Conservation (phyloP, 1,140 invertebrate genomes). For the Hyphantria cunea region DNA sequence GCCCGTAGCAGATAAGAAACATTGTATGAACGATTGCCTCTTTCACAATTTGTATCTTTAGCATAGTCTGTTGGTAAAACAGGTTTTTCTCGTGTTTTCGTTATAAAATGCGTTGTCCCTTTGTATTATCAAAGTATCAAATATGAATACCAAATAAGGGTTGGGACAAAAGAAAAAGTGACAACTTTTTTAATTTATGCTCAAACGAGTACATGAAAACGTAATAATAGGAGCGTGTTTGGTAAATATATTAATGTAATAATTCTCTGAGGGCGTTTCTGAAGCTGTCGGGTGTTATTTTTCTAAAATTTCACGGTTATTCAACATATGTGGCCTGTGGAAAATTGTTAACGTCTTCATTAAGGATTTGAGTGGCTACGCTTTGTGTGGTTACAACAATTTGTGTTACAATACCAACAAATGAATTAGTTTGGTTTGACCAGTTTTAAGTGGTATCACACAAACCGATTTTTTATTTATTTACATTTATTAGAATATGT, state of each 20-base stretch:
- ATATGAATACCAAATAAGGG: conserved; percentile 82
- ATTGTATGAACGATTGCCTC: conserved; percentile 74
- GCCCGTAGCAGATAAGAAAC: conserved; percentile 55
- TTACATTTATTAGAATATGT: too few species aligned
- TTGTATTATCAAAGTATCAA: conserved; percentile 80
- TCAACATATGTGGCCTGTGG: conserved; percentile 62
- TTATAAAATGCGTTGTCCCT: conserved; percentile 68
- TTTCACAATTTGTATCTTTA: conserved; percentile 80
- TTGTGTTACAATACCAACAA: conserved; percentile 40
- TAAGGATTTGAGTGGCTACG: conserved; percentile 42
- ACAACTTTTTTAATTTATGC: conserved; percentile 79
- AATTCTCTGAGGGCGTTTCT: conserved; percentile 63
- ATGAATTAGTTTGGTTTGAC: conserved; percentile 31
- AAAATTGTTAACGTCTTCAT: conserved; percentile 76
- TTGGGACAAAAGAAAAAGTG: conserved; percentile 79
- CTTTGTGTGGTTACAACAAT: conserved; percentile 37
- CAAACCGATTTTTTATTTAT: too few species aligned
- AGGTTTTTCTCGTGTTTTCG: conserved; percentile 75
- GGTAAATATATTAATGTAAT: conserved; percentile 81
- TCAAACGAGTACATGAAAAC: conserved; percentile 79
- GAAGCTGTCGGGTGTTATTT: conserved; percentile 60
- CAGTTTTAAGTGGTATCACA: not conserved
- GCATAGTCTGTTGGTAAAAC: conserved; percentile 72
- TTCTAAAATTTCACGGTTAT: conserved; percentile 80
- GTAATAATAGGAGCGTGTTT: conserved; percentile 80